Evolutionary conservation across 2,888 invertebrate genomes (phyloP), one percentile per base, ranked within the genome.

Genomic region (Caenorhabditis uteleia): DNA sequence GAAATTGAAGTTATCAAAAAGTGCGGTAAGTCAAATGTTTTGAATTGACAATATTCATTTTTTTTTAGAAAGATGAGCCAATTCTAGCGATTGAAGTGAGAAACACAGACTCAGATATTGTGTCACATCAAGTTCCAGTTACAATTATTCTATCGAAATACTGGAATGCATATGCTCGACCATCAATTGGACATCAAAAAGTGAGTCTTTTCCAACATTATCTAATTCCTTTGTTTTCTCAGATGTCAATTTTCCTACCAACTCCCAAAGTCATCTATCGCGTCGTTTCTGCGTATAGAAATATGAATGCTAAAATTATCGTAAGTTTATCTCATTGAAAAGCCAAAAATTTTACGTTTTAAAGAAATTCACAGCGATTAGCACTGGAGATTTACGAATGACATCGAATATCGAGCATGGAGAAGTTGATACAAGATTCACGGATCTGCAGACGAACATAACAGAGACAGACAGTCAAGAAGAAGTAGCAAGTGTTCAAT

Each of bases 1-100:
- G 33, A 64, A 64, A 39, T 7, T 64, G 25, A 64, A 64, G n/a
- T 34, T 64, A 10, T 57, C 64, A n/a, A 57, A 64, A 45, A 64
- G 39, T 26, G 47, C 20, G 43, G 50, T 50, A 42, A 21, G 5
- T 21, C 2, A 6, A 26, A 20, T 3, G 1, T 38, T 48, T 40
- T 23, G 49, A 7, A 40, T 43, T 18, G 20, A 43, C 8, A 43
- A 26, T 21, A 34, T 34, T 23, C 6, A 16, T 21, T 8, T 10
- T 8, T 39, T 23, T 7, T 10, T 8, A 43, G 34, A 40, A 8
- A 10, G 64, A 57, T 29, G 57, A 64, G n/a, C 64, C 64, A 7
- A 44, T 57, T 40, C 36, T 64, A 2, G 14, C 42, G 1, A 29
- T 64, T 2, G 64, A 64, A 36, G 64, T 64, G 4, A 38, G 64